phyloP scores from a whole-genome alignment of 2,113 vertebrate species.

The Mirza zaza region DNA sequence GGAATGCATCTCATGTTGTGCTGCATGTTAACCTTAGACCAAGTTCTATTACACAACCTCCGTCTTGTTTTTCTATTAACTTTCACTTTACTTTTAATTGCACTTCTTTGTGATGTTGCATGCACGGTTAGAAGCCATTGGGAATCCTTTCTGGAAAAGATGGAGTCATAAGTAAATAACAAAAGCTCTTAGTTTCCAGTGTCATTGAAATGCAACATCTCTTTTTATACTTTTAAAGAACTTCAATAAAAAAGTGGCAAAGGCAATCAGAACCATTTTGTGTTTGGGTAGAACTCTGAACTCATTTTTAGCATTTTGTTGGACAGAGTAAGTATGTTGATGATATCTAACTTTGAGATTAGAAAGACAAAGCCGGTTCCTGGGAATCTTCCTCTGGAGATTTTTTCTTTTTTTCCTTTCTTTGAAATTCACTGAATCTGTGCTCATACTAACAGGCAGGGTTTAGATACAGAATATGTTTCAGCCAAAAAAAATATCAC shows the following conservation, averaged over 20 bases:
- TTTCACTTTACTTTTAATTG: neutral
- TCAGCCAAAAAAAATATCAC: neutral
- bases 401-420: neutral
- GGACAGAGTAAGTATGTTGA: neutral
- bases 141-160: neutral
- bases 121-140: neutral
- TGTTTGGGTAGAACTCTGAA: neutral
- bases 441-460: neutral
- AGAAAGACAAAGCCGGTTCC: neutral
- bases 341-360: neutral
- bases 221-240: neutral
- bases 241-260: neutral
- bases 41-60: neutral
- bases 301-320: neutral
- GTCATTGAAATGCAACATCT: neutral
- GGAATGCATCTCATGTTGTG: neutral
- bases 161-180: neutral
- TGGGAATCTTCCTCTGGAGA: neutral
- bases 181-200: neutral
- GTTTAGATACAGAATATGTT: neutral
- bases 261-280: neutral
- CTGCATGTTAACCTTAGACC: neutral
- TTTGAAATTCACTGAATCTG: neutral
- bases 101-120: neutral
- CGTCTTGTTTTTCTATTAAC: neutral